These are phyloP conservation scores for Cyclopterus lumpus DNA, from an alignment of 2,797 vertebrate species.

Conservation along the genomic window DNA sequence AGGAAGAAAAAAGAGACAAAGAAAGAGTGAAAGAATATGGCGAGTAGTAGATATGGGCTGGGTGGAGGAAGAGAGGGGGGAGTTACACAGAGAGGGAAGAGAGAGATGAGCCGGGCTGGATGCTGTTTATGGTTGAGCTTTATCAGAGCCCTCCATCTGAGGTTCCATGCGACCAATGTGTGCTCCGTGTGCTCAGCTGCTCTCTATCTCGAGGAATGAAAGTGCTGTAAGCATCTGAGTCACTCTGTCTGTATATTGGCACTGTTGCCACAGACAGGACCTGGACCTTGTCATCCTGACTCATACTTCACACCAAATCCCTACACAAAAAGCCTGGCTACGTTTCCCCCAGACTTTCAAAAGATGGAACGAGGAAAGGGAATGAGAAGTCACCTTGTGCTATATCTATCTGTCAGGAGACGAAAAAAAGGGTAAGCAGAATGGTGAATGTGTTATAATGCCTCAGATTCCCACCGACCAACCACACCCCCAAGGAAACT, in stretches of 20 bases:
- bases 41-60: constrained; percentile 57
- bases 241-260: constrained; percentile 61
- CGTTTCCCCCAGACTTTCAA: constrained; percentile 31
- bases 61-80: constrained; percentile 47
- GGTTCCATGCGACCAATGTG: constrained; percentile 78
- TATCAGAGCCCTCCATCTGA: constrained; percentile 85
- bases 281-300: constrained; percentile 73
- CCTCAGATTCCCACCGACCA: constrained; percentile 68
- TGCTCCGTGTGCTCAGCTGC: constrained; percentile 71
- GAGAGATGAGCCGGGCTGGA: constrained; percentile 59
- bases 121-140: constrained; percentile 79
- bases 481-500: constrained; percentile 70
- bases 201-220: constrained; percentile 72
- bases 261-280: constrained; percentile 60
- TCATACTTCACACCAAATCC: constrained; percentile 62
- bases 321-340: constrained; percentile 59
- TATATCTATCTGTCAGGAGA: constrained; percentile 77
- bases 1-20: constrained; percentile 67
- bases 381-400: constrained; percentile 80
- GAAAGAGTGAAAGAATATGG: constrained; percentile 71
- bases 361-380: constrained; percentile 41
- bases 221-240: constrained; percentile 64
- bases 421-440: constrained; percentile 61
- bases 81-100: constrained; percentile 40
- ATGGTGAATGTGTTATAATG: constrained; percentile 73